These are phyloP conservation scores for Pentalonia nigronervosa DNA, from an alignment of 1,140 invertebrate species.

Conservation along the genomic window DNA sequence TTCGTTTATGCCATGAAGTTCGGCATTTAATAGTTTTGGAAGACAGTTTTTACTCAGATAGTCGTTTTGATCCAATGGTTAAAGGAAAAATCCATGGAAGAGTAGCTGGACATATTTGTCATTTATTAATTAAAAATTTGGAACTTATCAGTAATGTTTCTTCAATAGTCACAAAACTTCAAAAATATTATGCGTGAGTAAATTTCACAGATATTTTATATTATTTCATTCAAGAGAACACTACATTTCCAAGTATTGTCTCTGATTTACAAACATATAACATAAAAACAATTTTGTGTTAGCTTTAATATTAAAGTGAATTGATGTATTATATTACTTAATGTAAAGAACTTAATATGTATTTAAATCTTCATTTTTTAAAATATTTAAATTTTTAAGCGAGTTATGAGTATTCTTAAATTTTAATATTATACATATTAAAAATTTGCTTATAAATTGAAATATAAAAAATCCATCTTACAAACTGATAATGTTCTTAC, in stretches of 20 bases:
- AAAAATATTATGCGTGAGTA: conserved; percentile 39
- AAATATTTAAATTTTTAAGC: no score
- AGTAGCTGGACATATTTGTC: conserved; percentile 45
- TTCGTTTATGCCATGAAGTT: conserved; percentile 40
- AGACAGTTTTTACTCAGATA: conserved; percentile 51
- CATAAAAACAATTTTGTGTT: not conserved
- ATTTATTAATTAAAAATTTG: conserved; percentile 15
- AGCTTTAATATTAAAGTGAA: not conserved
- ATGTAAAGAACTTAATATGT: no score
- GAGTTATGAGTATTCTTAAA: no score
- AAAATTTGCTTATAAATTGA: no score
- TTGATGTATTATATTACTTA: no score
- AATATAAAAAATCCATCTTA: no score
- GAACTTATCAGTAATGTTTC: not conserved
- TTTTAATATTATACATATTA: no score
- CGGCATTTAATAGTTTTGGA: conserved; percentile 50
- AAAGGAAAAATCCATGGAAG: conserved; percentile 43
- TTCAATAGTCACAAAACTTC: not conserved
- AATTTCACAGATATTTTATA: not conserved
- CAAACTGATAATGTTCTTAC: no score
- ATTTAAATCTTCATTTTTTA: no score
- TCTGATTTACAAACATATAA: not conserved
- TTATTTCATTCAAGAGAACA: not conserved
- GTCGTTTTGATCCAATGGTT: conserved; percentile 43
- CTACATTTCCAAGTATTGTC: not conserved